These are phyloP conservation scores for Nineta flava DNA, from an alignment of 2,888 invertebrate genomes.

Conservation along the genomic window DNA sequence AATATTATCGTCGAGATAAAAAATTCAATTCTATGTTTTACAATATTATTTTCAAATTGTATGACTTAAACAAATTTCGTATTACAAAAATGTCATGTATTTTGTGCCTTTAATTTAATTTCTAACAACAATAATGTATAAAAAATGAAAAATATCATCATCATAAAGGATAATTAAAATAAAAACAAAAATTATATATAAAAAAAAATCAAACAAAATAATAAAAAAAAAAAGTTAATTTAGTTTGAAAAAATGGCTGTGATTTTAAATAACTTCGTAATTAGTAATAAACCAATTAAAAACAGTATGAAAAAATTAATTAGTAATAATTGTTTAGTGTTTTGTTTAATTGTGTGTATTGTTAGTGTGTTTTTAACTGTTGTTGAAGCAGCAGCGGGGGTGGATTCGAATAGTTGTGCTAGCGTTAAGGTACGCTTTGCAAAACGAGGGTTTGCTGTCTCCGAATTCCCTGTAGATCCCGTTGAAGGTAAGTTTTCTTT, in stretches of 20 bases:
- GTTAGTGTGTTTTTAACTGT: not conserved
- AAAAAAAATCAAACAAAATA: too few relatives aligned
- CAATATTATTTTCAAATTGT: too few relatives aligned
- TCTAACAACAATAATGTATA: too few relatives aligned
- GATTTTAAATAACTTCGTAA: constrained; percentile 4
- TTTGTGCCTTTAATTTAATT: too few relatives aligned
- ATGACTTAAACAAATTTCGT: too few relatives aligned
- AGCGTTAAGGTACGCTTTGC: constrained; percentile 34
- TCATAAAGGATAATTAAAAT: too few relatives aligned
- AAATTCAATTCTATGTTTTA: too few relatives aligned
- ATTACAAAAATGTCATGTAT: too few relatives aligned
- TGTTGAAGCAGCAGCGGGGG: not conserved
- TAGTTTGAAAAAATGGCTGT: constrained; percentile 3
- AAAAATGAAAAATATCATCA: too few relatives aligned
- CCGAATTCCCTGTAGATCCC: constrained; percentile 33
- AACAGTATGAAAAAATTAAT: not conserved
- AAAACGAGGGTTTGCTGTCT: constrained; percentile 33
- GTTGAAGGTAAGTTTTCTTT: constrained; percentile 31
- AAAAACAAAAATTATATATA: too few relatives aligned
- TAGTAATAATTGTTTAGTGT: constrained; percentile 4
- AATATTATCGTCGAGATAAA: too few relatives aligned
- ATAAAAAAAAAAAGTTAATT: not conserved
- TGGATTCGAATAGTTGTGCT: constrained; percentile 26
- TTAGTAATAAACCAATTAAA: not conserved
- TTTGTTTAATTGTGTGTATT: constrained; percentile 1